Percentiles rank a stretch among this genome's conserved stretches.
Conservation (phyloP, 2,888 invertebrate genomes). For the Girardia tigrina region DNA sequence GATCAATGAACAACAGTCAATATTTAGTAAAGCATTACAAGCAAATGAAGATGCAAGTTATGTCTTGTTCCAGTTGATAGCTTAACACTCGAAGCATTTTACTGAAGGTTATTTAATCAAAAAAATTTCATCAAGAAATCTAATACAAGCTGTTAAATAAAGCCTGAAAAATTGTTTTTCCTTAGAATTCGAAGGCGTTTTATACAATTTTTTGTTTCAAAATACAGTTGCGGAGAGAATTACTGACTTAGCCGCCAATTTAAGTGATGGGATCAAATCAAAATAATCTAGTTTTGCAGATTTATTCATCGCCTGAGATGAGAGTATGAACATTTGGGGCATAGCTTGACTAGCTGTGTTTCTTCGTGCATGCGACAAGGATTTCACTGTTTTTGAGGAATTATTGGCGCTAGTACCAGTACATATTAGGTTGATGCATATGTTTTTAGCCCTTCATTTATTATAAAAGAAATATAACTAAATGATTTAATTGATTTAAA, state of each 20-base stretch:
- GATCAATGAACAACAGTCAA: neutral
- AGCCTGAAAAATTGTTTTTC: conserved; percentile 7
- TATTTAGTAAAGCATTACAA: neutral
- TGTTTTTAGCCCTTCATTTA: too few relatives aligned
- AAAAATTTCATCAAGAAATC: conserved; percentile 10
- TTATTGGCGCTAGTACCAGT: neutral
- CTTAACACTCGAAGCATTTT: conserved; percentile 18
- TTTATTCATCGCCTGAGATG: neutral
- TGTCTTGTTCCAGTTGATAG: neutral
- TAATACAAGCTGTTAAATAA: too few relatives aligned
- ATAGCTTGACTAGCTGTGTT: neutral
- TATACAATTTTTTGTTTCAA: neutral
- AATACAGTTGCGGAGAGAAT: conserved; percentile 12
- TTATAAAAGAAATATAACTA: too few relatives aligned
- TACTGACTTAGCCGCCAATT: neutral
- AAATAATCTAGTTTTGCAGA: neutral
- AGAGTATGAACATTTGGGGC: neutral
- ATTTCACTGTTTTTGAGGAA: conserved; percentile 7
- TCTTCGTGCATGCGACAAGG: neutral
- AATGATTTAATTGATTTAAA: too few relatives aligned
- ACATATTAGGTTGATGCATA: too few relatives aligned
- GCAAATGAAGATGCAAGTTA: conserved; percentile 9
- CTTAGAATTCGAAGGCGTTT: neutral
- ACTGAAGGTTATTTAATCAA: conserved; percentile 16
- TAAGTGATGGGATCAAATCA: neutral